Evolutionary conservation across 2,797 vertebrate genomes (phyloP).

Genomic region (Alcedo atthis): DNA sequence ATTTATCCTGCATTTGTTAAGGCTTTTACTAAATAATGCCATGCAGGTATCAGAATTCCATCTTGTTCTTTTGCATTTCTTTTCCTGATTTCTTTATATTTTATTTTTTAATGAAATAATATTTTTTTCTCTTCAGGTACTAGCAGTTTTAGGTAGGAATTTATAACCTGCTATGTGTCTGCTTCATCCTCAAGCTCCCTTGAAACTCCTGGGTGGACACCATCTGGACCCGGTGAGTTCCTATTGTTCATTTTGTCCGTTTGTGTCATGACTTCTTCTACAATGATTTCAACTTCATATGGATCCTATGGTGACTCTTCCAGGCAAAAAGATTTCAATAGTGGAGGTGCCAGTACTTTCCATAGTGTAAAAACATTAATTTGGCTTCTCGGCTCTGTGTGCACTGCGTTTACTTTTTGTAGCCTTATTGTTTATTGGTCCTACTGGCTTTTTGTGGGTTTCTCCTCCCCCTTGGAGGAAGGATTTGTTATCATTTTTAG

Average conservation of each 20-base stretch:
- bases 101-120: background rate
- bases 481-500: background rate
- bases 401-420: background rate
- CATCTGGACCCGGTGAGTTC: constrained; percentile 2
- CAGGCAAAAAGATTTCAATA: background rate
- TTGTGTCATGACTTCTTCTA: background rate
- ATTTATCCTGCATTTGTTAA: background rate
- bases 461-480: background rate
- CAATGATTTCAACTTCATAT: background rate
- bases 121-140: background rate
- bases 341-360: background rate
- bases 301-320: background rate
- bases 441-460: background rate
- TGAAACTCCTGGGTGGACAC: background rate
- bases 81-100: background rate
- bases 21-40: background rate
- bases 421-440: background rate
- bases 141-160: background rate
- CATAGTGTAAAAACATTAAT: background rate
- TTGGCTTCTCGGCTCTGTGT: background rate
- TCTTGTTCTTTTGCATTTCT: background rate
- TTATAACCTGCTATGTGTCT: background rate
- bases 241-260: background rate
- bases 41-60: background rate
- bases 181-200: background rate